phyloP scores from a whole-genome alignment of 2,797 vertebrate species.

The Orestias chungarensis region DNA sequence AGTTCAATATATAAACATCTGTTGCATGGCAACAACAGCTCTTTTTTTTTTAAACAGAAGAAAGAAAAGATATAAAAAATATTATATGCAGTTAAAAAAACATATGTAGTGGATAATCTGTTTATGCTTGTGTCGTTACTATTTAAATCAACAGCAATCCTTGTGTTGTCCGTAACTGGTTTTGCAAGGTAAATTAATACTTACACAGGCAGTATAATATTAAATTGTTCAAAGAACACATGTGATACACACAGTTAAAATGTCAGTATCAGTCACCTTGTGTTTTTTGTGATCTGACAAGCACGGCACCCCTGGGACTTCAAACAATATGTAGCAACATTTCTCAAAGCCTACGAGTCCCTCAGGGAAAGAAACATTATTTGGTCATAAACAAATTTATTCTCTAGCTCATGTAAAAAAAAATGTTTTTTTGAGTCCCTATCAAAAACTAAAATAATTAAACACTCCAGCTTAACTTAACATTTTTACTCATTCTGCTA shows the following conservation, averaged over 20 bases:
- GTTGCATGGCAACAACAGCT: conserved; percentile 6
- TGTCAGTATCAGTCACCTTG: not conserved
- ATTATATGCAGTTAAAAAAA: not conserved
- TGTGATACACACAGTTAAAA: not conserved
- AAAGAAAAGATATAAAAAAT: not conserved
- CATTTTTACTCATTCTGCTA: too few species aligned
- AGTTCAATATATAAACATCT: too few species aligned
- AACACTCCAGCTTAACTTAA: too few species aligned
- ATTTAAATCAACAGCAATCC: not conserved
- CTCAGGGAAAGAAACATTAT: not conserved
- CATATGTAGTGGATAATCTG: not conserved
- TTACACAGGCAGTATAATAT: not conserved
- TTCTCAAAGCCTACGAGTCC: not conserved
- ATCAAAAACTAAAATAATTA: conserved; percentile 5
- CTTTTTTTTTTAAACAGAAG: not conserved
- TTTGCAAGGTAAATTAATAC: not conserved
- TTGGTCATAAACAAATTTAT: conserved; percentile 4
- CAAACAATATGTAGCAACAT: not conserved
- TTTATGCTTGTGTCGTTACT: not conserved
- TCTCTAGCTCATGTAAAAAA: not conserved
- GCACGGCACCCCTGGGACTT: not conserved
- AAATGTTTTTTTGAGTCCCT: not conserved
- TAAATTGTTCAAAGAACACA: not conserved
- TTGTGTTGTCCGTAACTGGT: not conserved
- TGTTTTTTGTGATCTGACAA: conserved; percentile 6